Percentiles rank a stretch among this genome's conserved stretches.
These are phyloP conservation scores for Avahi laniger DNA, from an alignment of 2,797 vertebrate species.

Conservation along the genomic window DNA sequence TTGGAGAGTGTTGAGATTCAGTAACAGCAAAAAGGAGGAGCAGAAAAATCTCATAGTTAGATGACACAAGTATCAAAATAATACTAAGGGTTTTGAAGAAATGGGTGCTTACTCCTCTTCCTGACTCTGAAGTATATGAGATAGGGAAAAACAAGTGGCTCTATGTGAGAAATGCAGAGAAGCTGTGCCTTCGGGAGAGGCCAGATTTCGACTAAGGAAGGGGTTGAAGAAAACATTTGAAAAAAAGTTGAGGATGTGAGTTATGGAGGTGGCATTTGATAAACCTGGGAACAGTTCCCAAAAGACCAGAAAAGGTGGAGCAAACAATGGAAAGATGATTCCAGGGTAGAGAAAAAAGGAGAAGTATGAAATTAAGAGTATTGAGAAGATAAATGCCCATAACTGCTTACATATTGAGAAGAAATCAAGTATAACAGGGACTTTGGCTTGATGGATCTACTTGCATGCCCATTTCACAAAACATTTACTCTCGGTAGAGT, in stretches of 20 bases:
- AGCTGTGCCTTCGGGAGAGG: neutral
- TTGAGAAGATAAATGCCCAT: neutral
- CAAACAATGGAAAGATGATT: neutral
- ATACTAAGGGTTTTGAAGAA: neutral
- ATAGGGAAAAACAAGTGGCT: neutral
- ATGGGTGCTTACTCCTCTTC: neutral
- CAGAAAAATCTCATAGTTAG: neutral
- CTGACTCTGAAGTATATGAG: neutral
- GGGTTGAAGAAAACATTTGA: neutral
- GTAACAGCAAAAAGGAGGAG: neutral
- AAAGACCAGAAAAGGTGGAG: neutral
- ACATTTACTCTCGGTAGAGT: neutral
- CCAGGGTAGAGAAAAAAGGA: neutral
- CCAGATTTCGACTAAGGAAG: neutral
- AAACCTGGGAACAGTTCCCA: neutral
- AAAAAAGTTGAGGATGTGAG: neutral
- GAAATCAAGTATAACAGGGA: neutral
- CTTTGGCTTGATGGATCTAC: neutral
- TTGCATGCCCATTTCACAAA: neutral
- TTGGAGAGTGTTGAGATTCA: neutral
- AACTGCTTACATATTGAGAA: neutral
- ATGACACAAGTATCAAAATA: neutral
- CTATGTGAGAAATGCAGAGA: neutral
- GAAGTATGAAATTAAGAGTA: neutral
- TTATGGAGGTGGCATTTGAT: neutral